Conservation (phyloP, 1,140 invertebrate species). For the Brachionus koreanus region DNA sequence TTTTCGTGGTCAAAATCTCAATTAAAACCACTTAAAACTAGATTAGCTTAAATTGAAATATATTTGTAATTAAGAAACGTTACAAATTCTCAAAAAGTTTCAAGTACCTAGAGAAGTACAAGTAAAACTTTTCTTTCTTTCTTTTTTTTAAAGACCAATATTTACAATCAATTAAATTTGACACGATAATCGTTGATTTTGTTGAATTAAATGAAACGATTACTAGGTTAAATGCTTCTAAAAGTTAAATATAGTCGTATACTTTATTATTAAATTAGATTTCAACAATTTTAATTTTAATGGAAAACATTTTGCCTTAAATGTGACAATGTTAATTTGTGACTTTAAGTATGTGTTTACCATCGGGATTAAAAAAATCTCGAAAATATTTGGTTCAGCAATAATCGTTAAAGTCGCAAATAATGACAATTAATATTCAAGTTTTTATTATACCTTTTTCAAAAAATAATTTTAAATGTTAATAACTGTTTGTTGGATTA, state of each 20-base stretch:
- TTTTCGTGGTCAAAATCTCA: constrained; percentile 17
- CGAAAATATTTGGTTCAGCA: not conserved
- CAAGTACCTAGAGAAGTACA: constrained; percentile 11
- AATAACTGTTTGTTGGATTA: not conserved
- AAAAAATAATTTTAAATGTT: not conserved
- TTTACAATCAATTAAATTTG: constrained; percentile 44
- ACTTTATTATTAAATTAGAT: not conserved
- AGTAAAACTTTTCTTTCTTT: not conserved
- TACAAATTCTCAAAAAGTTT: constrained; percentile 16
- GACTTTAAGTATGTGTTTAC: constrained; percentile 22
- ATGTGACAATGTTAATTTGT: constrained; percentile 42
- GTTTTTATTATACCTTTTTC: constrained; percentile 18
- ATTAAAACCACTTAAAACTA: constrained; percentile 39
- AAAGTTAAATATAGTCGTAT: not conserved
- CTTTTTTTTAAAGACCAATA: not conserved
- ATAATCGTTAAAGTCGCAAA: constrained; percentile 5
- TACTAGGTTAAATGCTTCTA: constrained; percentile 28
- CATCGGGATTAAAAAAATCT: not conserved
- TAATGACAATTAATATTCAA: constrained; percentile 19
- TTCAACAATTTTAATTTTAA: not conserved
- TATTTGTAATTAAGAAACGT: constrained; percentile 42
- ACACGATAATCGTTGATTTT: constrained; percentile 34
- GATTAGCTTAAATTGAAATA: constrained; percentile 39
- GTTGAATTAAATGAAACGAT: constrained; percentile 20
- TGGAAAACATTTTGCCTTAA: not conserved